These are phyloP conservation scores for Idaea biselata DNA, from an alignment of 2,888 invertebrate genomes.

Conservation along the genomic window DNA sequence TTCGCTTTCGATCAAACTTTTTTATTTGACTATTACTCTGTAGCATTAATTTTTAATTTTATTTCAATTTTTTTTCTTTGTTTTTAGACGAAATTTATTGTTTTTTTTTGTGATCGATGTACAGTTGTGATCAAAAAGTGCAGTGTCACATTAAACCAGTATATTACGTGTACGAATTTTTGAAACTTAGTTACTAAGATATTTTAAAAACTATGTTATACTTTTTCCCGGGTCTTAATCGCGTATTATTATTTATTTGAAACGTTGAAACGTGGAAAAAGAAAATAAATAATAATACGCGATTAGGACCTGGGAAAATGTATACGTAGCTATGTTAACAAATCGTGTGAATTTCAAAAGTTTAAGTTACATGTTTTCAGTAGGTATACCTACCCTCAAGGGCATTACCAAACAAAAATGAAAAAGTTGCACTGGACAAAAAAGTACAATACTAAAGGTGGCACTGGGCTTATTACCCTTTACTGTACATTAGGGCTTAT, in stretches of 20 bases:
- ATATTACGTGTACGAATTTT: neutral
- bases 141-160: neutral
- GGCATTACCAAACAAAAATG: no score
- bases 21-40: neutral
- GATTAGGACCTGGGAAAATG: no score
- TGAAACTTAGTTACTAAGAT: conserved; percentile 38
- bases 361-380: no score
- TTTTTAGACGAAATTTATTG: conserved; percentile 25
- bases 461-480: neutral
- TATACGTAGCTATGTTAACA: no score
- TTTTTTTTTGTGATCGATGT: neutral
- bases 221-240: no score
- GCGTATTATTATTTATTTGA: no score
- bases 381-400: no score
- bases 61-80: conserved; percentile 31
- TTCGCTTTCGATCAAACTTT: conserved; percentile 8
- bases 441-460: conserved; percentile 42
- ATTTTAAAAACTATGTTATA: conserved; percentile 34
- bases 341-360: no score
- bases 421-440: no score
- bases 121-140: neutral
- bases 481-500: conserved; percentile 30
- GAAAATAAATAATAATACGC: no score
- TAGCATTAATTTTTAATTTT: conserved; percentile 38
- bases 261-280: no score